Conservation (phyloP, 2,888 invertebrate species). For the Eumerus sabulonum region DNA sequence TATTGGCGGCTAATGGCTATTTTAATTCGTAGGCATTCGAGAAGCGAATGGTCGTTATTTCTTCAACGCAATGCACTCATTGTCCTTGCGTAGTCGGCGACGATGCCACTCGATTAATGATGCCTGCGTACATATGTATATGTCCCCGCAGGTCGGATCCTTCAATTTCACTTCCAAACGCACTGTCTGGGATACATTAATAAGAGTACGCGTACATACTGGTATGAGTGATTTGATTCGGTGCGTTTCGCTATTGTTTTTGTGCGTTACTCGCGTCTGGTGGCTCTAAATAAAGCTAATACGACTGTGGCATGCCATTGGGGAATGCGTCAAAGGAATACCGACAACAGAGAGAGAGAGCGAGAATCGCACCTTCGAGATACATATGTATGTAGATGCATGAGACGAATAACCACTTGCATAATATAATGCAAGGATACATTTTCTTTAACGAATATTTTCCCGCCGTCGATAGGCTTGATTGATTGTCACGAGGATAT, state of each 20-base stretch:
- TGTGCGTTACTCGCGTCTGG: not conserved
- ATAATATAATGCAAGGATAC: constrained; percentile 52
- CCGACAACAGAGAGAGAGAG: constrained; percentile 38
- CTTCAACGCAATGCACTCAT: not conserved
- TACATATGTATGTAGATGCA: not conserved
- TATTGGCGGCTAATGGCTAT: constrained; percentile 18
- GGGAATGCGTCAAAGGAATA: constrained; percentile 24
- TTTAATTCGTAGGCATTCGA: constrained; percentile 23
- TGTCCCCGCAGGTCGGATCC: no score
- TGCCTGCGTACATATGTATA: no score
- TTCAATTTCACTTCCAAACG: no score
- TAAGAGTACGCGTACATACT: not conserved
- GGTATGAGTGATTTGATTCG: constrained; percentile 11
- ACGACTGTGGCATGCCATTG: not conserved
- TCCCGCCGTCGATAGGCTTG: no score
- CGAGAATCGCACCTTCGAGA: not conserved
- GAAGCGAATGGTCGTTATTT: constrained; percentile 14
- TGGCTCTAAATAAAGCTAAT: constrained; percentile 36
- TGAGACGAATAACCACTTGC: constrained; percentile 37
- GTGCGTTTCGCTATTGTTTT: constrained; percentile 21
- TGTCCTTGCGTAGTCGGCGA: not conserved
- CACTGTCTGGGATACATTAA: not conserved
- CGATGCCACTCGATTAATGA: no score
- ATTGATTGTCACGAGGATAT: no score
- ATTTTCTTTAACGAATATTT: no score